Evolutionary conservation across 2,888 invertebrate species (phyloP).

Genomic region (Andrena haemorrhoa): DNA sequence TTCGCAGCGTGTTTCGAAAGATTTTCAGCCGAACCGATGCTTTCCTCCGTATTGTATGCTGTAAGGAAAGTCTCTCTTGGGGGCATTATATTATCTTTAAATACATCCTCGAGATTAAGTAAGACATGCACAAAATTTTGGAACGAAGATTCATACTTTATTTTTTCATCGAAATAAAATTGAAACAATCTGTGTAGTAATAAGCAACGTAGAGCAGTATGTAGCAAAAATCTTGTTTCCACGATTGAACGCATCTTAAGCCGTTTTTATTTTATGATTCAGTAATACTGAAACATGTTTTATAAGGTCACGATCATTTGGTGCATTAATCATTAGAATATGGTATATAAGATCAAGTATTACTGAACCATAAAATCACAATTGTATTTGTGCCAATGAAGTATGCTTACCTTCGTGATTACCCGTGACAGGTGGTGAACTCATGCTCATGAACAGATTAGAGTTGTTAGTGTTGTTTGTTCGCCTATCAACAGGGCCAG

Average conservation of each 20-base stretch:
- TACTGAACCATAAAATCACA: slow-evolving; percentile 40
- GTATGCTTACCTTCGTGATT: slow-evolving; percentile 76
- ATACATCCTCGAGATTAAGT: slow-evolving; percentile 40
- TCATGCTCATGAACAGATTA: slow-evolving; percentile 75
- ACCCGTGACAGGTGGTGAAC: slow-evolving; percentile 64
- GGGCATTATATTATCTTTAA: slow-evolving; percentile 76
- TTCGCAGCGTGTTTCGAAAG: slow-evolving; percentile 76
- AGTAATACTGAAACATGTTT: slow-evolving; percentile 1
- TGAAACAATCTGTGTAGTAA: slow-evolving; percentile 10
- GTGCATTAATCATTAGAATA: not conserved
- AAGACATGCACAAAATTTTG: slow-evolving; percentile 20
- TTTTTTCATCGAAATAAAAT: slow-evolving; percentile 11
- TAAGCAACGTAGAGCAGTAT: not conserved
- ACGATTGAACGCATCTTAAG: not conserved
- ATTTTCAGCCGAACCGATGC: slow-evolving; percentile 55
- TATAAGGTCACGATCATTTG: not conserved
- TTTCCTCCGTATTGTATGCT: slow-evolving; percentile 72
- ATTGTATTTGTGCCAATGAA: not conserved
- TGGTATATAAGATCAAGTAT: slow-evolving; percentile 2
- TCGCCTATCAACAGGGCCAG: slow-evolving; percentile 69
- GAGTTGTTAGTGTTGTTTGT: slow-evolving; percentile 77
- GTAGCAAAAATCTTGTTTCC: slow-evolving; percentile 18
- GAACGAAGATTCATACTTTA: slow-evolving; percentile 30
- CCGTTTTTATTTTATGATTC: slow-evolving; percentile 22
- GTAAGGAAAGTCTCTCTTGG: slow-evolving; percentile 82